Conservation (phyloP, 2,797 vertebrate species). For the Florisuga fusca region DNA sequence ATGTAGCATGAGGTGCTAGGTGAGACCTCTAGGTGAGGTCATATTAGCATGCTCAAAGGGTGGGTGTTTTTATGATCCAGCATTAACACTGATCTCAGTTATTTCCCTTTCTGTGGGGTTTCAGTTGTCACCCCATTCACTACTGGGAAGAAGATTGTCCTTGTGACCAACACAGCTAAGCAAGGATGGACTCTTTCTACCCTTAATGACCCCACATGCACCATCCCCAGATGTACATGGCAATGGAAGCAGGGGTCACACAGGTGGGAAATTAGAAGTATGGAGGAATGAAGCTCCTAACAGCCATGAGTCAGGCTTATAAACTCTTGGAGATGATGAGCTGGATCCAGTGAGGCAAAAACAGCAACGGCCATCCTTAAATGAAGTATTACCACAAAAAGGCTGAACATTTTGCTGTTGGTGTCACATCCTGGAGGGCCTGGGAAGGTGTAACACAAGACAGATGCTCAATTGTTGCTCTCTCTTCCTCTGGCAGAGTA, state of each 20-base stretch:
- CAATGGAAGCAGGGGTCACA: background rate
- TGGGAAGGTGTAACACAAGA: background rate
- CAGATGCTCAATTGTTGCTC: background rate
- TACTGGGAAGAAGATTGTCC: background rate
- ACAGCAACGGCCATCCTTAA: background rate
- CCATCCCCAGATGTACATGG: background rate
- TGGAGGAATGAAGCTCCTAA: fast-evolving
- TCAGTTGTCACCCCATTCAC: background rate
- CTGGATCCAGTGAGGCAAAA: background rate
- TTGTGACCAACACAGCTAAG: background rate
- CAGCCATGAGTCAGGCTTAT: background rate
- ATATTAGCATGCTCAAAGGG: background rate
- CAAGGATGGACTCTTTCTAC: background rate
- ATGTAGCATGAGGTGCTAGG: background rate
- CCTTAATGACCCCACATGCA: background rate
- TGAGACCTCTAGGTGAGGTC: background rate
- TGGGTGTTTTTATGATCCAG: background rate
- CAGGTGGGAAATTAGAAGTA: background rate
- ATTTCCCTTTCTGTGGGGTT: background rate
- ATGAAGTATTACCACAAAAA: background rate
- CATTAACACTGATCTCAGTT: background rate
- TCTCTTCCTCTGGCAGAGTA: background rate
- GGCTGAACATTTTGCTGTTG: background rate
- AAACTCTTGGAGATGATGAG: background rate
- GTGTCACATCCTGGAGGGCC: background rate